Evolutionary conservation across 2,888 invertebrate genomes (phyloP).

Genomic region (Coelopa pilipes): DNA sequence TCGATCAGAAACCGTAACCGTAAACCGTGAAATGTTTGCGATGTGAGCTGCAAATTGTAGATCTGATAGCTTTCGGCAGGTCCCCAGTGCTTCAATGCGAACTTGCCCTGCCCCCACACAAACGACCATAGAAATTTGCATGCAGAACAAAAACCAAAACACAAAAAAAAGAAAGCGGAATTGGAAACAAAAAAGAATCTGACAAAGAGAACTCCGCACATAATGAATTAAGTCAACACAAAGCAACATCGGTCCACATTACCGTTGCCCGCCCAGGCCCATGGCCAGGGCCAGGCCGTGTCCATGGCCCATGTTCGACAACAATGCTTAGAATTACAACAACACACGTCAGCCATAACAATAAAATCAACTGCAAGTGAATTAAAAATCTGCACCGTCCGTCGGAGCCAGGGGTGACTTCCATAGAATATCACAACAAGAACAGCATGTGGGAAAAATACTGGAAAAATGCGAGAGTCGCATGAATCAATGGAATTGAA

Average conservation of each 20-base stretch:
- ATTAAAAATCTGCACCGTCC: slow-evolving; percentile 42
- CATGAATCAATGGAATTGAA: slow-evolving; percentile 32
- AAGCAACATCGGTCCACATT: not conserved
- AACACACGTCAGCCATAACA: slow-evolving; percentile 30
- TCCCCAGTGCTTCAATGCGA: too few species aligned
- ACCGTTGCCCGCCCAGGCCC: slow-evolving; percentile 35
- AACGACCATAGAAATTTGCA: too few species aligned
- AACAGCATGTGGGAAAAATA: slow-evolving; percentile 14
- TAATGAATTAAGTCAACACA: slow-evolving; percentile 29
- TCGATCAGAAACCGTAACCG: too few species aligned
- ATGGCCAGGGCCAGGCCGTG: slow-evolving; percentile 33
- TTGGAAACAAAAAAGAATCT: too few species aligned
- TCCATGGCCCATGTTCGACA: slow-evolving; percentile 3
- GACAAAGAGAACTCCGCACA: not conserved
- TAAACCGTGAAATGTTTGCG: too few species aligned
- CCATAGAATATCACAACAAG: slow-evolving; percentile 32
- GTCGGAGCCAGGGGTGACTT: slow-evolving; percentile 30
- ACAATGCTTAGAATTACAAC: slow-evolving; percentile 17
- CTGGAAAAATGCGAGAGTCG: not conserved
- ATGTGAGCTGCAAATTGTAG: too few species aligned
- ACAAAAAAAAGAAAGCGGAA: too few species aligned
- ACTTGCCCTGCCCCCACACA: too few species aligned
- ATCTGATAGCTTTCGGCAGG: too few species aligned
- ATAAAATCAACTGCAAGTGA: slow-evolving; percentile 43
- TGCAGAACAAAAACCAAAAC: too few species aligned